Base-by-base conservation (phyloP, 1,140 invertebrate species). In the Thalassaphorura encarpata region DNA sequence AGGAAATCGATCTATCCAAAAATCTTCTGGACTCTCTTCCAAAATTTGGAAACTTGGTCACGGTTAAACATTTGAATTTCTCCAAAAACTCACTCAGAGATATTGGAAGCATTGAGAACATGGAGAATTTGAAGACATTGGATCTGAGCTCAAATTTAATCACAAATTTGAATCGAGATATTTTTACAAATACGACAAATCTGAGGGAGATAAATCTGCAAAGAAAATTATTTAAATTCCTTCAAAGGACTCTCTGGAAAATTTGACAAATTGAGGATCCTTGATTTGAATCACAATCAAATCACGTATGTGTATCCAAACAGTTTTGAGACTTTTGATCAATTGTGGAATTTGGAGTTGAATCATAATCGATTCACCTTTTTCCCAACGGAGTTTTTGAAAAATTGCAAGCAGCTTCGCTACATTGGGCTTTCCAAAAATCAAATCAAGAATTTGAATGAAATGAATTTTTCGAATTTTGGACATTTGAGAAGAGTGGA, bases 401-500 rank as follows among this genome's bases (percentile, higher is more conserved):
- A 56, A 18, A 33, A 52, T 31, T 87, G 43, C 83, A 86, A 67
- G 39, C 85, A 81, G 66, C 69, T 92, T 26, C 79, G 86, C 67
- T 69, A 75, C 46, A 71, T 94, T 0, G 80, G 88, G 68, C 71
- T 93, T n/a, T 82, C 82, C 2, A 69, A 76, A 0, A 93, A 93
- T 69, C 75, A 78, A 52, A 70, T 93, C 19, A 83, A 83, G 68
- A 80, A 77, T 18, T 74, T 94, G 6, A 83, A 85, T 53, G 87
- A 90, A 67, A 77, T 87, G 60, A 84, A 88, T 65, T 93, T 92
- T 70, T 82, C 87, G 0, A 80, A 87, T 42, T 73, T 91, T 26
- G 82, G 82, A 3, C 75, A 81, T 50, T 71, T 93, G 2, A 75
- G 81, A 52, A 73, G 74, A 2, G 68, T 94, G 24, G 72, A 83